Percentiles rank a stretch among this genome's conserved stretches.
Evolutionary conservation across 2,888 invertebrate genomes (phyloP).

Genomic region (Blastobasis lacticolella): DNA sequence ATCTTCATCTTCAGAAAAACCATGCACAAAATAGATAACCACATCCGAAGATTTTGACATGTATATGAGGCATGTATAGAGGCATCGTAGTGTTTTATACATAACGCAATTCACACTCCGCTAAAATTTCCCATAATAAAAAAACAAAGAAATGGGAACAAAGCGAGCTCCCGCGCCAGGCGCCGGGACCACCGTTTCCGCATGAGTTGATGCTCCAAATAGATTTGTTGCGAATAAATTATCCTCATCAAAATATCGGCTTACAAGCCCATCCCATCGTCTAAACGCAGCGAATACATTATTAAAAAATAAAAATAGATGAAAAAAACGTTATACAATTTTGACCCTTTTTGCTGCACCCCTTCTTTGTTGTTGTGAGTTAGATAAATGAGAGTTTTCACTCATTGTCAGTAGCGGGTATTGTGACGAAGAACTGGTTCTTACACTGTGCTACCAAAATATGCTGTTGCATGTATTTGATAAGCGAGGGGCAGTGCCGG

Average conservation of each 20-base stretch:
- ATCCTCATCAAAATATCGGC: slow-evolving; percentile 32
- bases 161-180: too few relatives aligned
- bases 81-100: too few relatives aligned
- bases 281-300: slow-evolving; percentile 1
- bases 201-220: slow-evolving; percentile 1
- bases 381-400: slow-evolving; percentile 38
- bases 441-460: neutral
- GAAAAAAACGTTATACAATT: slow-evolving; percentile 18
- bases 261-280: slow-evolving; percentile 26
- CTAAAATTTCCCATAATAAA: too few relatives aligned
- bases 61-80: too few relatives aligned
- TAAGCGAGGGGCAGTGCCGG: too few relatives aligned
- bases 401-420: slow-evolving; percentile 21
- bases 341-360: slow-evolving; percentile 19
- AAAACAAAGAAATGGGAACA: too few relatives aligned
- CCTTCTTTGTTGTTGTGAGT: slow-evolving; percentile 26
- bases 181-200: too few relatives aligned
- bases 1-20: too few relatives aligned
- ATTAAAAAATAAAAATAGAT: neutral
- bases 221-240: slow-evolving; percentile 53
- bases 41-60: too few relatives aligned
- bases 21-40: too few relatives aligned
- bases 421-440: neutral
- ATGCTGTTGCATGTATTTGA: neutral
- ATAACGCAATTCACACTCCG: too few relatives aligned